Evolutionary conservation across 2,888 invertebrate genomes (phyloP).

Genomic region (Amphipyra berbera): DNA sequence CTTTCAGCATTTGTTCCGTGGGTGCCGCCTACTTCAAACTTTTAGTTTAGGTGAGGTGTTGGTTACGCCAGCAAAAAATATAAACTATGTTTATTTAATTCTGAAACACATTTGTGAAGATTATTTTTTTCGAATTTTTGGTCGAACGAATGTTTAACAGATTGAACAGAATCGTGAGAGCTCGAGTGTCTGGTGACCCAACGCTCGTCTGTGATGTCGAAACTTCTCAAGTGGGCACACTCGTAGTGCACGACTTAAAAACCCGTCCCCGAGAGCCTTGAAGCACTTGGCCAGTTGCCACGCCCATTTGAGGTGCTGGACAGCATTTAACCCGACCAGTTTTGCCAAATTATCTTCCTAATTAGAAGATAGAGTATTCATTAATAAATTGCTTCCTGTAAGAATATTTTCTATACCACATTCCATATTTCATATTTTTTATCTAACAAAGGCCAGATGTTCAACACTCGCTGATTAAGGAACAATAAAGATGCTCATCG

Average conservation of each 20-base stretch:
- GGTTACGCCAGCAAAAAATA: slow-evolving; percentile 19
- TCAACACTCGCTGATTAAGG: slow-evolving; percentile 73
- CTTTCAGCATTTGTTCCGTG: slow-evolving; percentile 26
- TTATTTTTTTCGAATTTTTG: slow-evolving; percentile 46
- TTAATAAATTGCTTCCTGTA: slow-evolving; percentile 15
- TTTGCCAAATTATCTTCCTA: slow-evolving; percentile 57
- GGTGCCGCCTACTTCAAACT: slow-evolving; percentile 12
- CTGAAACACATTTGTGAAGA: slow-evolving; percentile 53
- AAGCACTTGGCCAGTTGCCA: slow-evolving; percentile 83
- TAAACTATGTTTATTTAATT: slow-evolving; percentile 37
- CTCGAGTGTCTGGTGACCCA: slow-evolving; percentile 65
- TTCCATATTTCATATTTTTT: slow-evolving; percentile 53
- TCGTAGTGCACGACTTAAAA: slow-evolving; percentile 80
- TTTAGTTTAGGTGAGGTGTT: slow-evolving; percentile 12
- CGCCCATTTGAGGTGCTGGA: slow-evolving; percentile 79
- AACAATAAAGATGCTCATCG: slow-evolving; percentile 79
- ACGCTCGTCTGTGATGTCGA: slow-evolving; percentile 75
- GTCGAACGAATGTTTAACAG: slow-evolving; percentile 64
- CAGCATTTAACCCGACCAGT: slow-evolving; percentile 58
- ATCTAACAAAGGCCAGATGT: slow-evolving; percentile 77
- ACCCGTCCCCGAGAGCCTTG: slow-evolving; percentile 82
- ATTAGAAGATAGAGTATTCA: slow-evolving; percentile 49
- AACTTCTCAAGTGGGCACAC: slow-evolving; percentile 80
- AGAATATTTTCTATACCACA: slow-evolving; percentile 9
- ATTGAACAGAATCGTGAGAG: slow-evolving; percentile 65